Evolutionary conservation across 2,113 vertebrate species (phyloP), one percentile per base, ranked within the genome.

Genomic region (Dolichotis patagonum): DNA sequence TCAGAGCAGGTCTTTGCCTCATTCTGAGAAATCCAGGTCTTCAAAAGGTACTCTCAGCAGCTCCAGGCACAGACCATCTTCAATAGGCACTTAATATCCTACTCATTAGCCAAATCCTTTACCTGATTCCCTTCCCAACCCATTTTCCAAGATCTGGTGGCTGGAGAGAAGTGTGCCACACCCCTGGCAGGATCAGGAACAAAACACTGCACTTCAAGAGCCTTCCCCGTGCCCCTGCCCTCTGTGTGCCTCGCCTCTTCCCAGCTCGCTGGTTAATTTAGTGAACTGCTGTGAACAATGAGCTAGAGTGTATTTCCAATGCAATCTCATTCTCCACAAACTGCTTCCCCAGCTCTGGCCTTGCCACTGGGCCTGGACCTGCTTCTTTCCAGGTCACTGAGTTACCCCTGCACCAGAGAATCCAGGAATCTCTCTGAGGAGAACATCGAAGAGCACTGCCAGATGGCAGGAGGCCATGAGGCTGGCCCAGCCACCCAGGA

Each of bases 391-490:
- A 13, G 56, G 58, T 82, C 0, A 62, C 84, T 89, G 85, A 94
- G 52, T 58, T 91, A 95, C 80, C 91, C 54, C 69, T 89, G 85
- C 62, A 88, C 41, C 46, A 20, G 91, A 90, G 92, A 97, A 98
- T 92, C 96, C 97, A 96, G 77, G 94, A 95, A 90, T 41, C 46
- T 20, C 67, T 92, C 56, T 80, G 87, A 13, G 67, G 84, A 97
- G 96, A 97, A 96, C 73, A 86, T 49, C 81, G 88, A n/a, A 95
- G 94, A 96, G 38, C 54, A 85, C 56, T 84, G 41, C 93, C 94
- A 96, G 95, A 95, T 75, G 92, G 93, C 73, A 97, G 82, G 28
- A 60, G 26, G 97, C 98, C 96, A 98, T 67, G 78, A 94, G 2
- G 32, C 65, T 71, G 80, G 75, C 86, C 87, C 0, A 32, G 71